Evolutionary conservation across 2,888 invertebrate genomes (phyloP), one percentile per base, ranked within the genome.

Genomic region (Syrista parreyssii): DNA sequence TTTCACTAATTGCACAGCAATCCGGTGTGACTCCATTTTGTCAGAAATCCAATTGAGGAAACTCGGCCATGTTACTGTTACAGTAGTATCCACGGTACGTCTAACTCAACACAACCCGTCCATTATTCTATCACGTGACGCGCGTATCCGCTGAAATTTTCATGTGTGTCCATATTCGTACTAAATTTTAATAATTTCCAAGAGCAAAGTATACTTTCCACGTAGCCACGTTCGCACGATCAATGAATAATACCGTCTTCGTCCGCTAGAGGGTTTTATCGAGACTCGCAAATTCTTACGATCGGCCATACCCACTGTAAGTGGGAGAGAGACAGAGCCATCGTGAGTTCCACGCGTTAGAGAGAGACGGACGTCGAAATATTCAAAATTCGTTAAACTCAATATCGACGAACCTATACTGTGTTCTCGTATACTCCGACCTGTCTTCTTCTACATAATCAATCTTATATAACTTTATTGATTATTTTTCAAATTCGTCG

Each of bases 41-140:
- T 83, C 84, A 82, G 80, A 85, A 87, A 86, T 88, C 88, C 83
- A 87, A 88, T 85, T 83, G 86, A 85, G 87, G 86, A 87, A 87
- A 84, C 81, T 82, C 79, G 79, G 81, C 79, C 84, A 84, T 84
- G 82, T 84, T 83, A 80, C 75, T 76, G 55, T 55, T 55, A 55
- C 55, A 55, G 55, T 55, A 55, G 23, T 55, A 55, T 15, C 55
- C 9, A 55, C 55, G 55, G 9, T 55, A 55, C 55, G 55, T 55
- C 55, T 55, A 55, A 55, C 55, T 55, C 23, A 55, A 23, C 55
- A 55, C 55, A 15, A 55, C 23, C 55, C 55, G 55, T 55, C 23
- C 55, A 55, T 55, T 23, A 55, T 75, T 75, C 74, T 75, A 74
- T 32, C 71, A 81, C 81, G 79, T 84, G 87, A 86, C 86, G 83